Conservation (phyloP, 2,113 vertebrate species). For the Hyaena hyaena region DNA sequence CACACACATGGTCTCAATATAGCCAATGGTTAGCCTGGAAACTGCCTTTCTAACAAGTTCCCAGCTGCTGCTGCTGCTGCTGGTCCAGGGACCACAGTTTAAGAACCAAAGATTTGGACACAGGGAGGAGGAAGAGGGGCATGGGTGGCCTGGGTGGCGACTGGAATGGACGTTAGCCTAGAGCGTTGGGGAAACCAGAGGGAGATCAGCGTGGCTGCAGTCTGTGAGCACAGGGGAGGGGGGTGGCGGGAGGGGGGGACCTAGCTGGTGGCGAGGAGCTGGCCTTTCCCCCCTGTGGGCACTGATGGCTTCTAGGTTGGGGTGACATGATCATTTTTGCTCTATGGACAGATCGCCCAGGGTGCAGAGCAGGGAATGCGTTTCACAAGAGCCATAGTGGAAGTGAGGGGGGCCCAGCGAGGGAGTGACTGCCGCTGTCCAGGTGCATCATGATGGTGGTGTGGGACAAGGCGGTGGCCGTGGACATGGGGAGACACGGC, state of each 20-base stretch:
- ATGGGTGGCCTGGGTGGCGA: background rate
- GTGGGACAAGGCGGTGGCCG: background rate
- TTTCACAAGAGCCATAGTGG: background rate
- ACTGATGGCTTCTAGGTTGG: background rate
- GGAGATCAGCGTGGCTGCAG: background rate
- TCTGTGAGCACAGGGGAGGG: background rate
- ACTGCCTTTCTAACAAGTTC: background rate
- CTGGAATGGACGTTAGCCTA: rapidly evolving
- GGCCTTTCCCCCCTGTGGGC: background rate
- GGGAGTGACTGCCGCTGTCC: background rate
- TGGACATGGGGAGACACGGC: background rate
- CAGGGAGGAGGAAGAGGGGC: background rate
- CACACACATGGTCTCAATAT: background rate
- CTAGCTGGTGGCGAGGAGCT: rapidly evolving
- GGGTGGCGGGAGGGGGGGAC: rapidly evolving
- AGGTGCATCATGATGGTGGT: rapidly evolving
- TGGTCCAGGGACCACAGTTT: background rate
- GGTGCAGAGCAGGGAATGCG: background rate
- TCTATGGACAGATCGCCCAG: background rate
- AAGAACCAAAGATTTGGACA: background rate
- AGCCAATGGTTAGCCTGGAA: background rate
- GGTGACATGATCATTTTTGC: rapidly evolving
- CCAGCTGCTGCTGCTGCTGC: background rate
- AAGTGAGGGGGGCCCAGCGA: background rate
- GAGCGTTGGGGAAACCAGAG: rapidly evolving